Conservation (phyloP, 2,888 invertebrate genomes). For the Lumbricus terrestris region DNA sequence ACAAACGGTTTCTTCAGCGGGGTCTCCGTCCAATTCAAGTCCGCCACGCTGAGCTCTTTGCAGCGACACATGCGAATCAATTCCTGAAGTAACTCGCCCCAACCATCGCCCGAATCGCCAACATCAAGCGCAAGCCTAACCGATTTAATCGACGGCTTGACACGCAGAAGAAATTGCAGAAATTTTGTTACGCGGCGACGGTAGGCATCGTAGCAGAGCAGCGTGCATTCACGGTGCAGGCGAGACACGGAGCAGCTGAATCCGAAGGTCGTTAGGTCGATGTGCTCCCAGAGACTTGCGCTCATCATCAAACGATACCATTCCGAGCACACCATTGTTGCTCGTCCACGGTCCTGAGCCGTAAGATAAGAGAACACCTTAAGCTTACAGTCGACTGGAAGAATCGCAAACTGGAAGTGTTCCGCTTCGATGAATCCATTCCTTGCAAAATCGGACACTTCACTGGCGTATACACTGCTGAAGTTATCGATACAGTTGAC, state of each 20-base stretch:
- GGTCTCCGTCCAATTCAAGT: conserved; percentile 56
- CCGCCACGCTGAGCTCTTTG: conserved; percentile 45
- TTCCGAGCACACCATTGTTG: conserved; percentile 46
- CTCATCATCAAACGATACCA: conserved; percentile 48
- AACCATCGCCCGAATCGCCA: conserved; percentile 49
- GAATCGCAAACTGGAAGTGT: conserved; percentile 47
- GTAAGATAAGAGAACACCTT: conserved; percentile 53
- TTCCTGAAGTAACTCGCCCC: conserved; percentile 45
- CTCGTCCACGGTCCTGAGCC: conserved; percentile 48
- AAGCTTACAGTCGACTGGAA: conserved; percentile 52
- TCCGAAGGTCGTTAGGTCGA: conserved; percentile 52
- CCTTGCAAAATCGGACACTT: background rate
- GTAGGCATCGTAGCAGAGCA: conserved; percentile 48
- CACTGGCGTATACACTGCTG: background rate
- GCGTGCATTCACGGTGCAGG: conserved; percentile 41
- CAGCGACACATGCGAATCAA: conserved; percentile 42
- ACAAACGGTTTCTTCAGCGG: conserved; percentile 46
- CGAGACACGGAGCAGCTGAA: conserved; percentile 41
- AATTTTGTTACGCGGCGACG: conserved; percentile 47
- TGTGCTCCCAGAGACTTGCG: conserved; percentile 49
- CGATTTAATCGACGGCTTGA: conserved; percentile 43
- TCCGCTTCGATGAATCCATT: background rate
- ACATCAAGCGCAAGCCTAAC: conserved; percentile 57
- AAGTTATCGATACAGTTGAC: conserved; percentile 9
- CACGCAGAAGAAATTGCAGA: conserved; percentile 43